A percentile compares a stretch with the other conserved stretches of the same genome.
Evolutionary conservation across 2,113 vertebrate genomes (phyloP).

Genomic region (Tenebrosternarchus preto): DNA sequence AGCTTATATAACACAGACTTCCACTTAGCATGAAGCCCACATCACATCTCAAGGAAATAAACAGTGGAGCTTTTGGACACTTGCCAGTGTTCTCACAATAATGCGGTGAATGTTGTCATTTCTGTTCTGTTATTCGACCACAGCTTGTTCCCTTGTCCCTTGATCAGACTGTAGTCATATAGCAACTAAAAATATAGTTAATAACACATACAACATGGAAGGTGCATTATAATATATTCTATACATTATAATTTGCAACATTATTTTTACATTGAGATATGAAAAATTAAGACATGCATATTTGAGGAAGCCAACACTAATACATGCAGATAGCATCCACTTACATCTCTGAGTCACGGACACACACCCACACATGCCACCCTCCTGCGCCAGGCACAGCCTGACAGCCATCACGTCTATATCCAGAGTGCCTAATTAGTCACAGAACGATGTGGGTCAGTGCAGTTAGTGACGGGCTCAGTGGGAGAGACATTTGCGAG

Average conservation of each 20-base stretch:
- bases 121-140: background rate
- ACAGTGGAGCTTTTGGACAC: background rate
- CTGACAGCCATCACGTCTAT: background rate
- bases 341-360: background rate
- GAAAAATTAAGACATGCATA: background rate
- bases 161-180: too few species aligned
- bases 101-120: background rate
- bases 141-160: too few species aligned
- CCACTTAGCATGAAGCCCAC: background rate
- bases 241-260: background rate
- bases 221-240: background rate
- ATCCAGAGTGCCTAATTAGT: slow-evolving; percentile 39
- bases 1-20: slow-evolving; percentile 5
- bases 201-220: background rate
- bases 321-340: background rate
- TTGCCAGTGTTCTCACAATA: background rate
- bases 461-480: background rate
- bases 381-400: background rate
- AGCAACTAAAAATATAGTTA: background rate
- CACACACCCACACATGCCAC: slow-evolving; percentile 1
- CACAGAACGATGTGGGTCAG: slow-evolving; percentile 42
- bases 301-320: background rate
- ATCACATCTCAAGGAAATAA: background rate
- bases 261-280: background rate
- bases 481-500: background rate